Evolutionary conservation across 2,888 invertebrate species (phyloP).

Genomic region (Drosophila affinis): DNA sequence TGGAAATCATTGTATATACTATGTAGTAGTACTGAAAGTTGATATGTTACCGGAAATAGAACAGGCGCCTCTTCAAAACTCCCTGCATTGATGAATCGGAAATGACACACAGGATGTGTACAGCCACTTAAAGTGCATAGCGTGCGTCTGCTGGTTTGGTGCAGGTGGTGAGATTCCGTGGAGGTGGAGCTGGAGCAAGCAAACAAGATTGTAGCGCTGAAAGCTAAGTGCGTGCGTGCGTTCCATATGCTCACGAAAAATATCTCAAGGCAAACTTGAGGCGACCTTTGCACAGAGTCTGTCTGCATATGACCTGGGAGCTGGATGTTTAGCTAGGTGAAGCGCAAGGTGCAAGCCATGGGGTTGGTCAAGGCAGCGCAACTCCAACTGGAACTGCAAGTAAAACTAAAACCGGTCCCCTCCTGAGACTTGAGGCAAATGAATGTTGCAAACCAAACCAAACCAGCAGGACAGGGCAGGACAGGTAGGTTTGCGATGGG

Average conservation of each 20-base stretch:
- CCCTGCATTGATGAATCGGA: constrained; percentile 1
- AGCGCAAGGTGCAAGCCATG: constrained; percentile 2
- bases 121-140: not conserved
- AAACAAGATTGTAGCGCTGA: no score
- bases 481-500: constrained; percentile 19
- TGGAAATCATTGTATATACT: not conserved
- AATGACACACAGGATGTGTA: constrained; percentile 27
- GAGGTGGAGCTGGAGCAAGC: no score
- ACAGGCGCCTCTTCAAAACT: constrained; percentile 11
- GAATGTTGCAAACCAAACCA: not conserved
- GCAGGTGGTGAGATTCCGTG: constrained; percentile 21
- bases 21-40: not conserved
- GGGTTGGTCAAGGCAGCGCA: constrained; percentile 7
- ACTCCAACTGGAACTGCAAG: constrained; percentile 25
- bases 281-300: not conserved
- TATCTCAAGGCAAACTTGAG: constrained; percentile 11
- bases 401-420: constrained; percentile 21
- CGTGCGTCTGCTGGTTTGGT: not conserved
- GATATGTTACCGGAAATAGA: constrained; percentile 13
- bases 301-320: not conserved
- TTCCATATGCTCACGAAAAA: not conserved
- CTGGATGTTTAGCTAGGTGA: constrained; percentile 3
- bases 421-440: constrained; percentile 9
- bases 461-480: not conserved
- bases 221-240: no score